Conservation (phyloP, 2,113 vertebrate species). For the Rutilus rutilus region DNA sequence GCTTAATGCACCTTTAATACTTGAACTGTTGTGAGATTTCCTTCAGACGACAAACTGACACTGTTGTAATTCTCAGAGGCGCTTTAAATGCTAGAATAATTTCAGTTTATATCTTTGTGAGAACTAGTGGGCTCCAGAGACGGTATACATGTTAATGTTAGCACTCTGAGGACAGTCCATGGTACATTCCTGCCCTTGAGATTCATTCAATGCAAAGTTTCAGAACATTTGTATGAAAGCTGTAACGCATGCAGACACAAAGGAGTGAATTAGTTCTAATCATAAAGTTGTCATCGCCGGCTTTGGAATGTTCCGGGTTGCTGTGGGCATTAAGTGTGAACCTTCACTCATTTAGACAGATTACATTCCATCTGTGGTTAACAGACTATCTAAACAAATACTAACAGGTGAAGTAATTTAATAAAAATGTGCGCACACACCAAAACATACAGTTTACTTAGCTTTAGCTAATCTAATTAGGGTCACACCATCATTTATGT, state of each 20-base stretch:
- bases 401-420: slow-evolving; percentile 17
- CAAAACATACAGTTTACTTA: background rate
- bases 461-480: background rate
- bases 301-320: slow-evolving; percentile 30
- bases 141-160: background rate
- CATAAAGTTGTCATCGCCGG: slow-evolving; percentile 33
- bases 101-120: slow-evolving; percentile 1
- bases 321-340: slow-evolving; percentile 34
- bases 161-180: background rate
- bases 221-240: slow-evolving; percentile 16
- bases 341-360: slow-evolving; percentile 32
- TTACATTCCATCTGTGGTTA: slow-evolving; percentile 34
- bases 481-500: background rate
- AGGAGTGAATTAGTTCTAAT: slow-evolving; percentile 39
- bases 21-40: slow-evolving; percentile 12
- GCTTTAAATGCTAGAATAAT: background rate
- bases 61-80: background rate
- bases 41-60: background rate
- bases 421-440: background rate
- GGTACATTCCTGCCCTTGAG: slow-evolving; percentile 15
- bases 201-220: slow-evolving; percentile 16
- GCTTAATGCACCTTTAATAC: too few relatives aligned
- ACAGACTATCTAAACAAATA: slow-evolving; percentile 39
- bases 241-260: slow-evolving; percentile 17
- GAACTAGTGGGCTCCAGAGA: slow-evolving; percentile 11